Conservation (phyloP, 64 coral and sea anemone genomes). For the Dendronephthya gigantea region DNA sequence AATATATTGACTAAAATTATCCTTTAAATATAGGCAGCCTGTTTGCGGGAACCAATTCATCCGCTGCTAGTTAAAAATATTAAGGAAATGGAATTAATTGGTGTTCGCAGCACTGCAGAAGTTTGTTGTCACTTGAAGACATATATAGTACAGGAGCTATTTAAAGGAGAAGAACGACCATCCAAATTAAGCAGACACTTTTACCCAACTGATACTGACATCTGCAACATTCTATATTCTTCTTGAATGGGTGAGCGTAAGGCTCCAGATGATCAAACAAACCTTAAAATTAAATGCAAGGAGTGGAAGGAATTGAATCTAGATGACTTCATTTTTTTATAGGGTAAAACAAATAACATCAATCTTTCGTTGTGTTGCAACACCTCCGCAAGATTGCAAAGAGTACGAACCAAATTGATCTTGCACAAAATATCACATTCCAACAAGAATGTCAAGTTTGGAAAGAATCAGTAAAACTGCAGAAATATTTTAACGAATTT, state of each 20-base stretch:
- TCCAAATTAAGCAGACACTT: slow-evolving; percentile 10
- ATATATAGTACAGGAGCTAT: slow-evolving; percentile 35
- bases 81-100: slow-evolving; percentile 25
- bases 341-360: neutral
- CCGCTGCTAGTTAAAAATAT: slow-evolving; percentile 32
- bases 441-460: neutral
- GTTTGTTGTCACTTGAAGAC: slow-evolving; percentile 29
- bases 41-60: slow-evolving; percentile 13
- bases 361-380: neutral
- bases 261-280: neutral
- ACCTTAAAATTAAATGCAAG: neutral
- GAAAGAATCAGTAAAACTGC: neutral
- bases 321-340: neutral
- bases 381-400: neutral
- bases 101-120: slow-evolving; percentile 31
- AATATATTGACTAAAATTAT: too few species aligned
- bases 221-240: slow-evolving; percentile 9
- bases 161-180: slow-evolving; percentile 11
- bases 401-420: neutral
- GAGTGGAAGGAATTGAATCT: neutral
- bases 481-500: neutral
- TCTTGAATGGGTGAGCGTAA: neutral
- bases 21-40: neutral
- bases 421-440: neutral
- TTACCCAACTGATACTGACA: slow-evolving; percentile 24